Evolutionary conservation across 1,140 invertebrate species (phyloP).

Genomic region (Orchesella cincta): DNA sequence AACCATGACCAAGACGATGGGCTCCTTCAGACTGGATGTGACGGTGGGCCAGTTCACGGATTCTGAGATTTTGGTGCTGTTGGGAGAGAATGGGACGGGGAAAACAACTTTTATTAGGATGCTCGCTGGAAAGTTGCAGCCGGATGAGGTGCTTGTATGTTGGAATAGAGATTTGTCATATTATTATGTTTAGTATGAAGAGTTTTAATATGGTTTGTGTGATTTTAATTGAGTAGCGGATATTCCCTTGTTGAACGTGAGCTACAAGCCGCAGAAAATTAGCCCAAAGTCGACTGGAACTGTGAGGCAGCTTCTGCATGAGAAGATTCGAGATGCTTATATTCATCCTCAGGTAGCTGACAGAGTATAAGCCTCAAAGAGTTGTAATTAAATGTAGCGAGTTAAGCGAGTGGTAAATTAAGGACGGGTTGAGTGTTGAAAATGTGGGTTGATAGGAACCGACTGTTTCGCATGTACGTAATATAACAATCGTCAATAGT

Average conservation of each 20-base stretch:
- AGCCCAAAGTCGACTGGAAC: constrained; percentile 95
- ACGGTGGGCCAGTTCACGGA: constrained; percentile 94
- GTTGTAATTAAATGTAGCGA: too few relatives aligned
- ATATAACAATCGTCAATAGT: too few relatives aligned
- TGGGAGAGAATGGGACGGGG: constrained; percentile 99
- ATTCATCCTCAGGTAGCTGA: constrained; percentile 92
- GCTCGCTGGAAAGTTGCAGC: constrained; percentile 90
- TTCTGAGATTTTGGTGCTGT: constrained; percentile 96
- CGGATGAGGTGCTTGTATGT: constrained; percentile 80
- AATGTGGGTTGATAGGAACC: too few relatives aligned
- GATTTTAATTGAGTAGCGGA: constrained; percentile 61
- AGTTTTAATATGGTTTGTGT: neutral
- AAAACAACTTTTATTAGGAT: constrained; percentile 99
- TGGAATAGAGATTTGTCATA: too few relatives aligned
- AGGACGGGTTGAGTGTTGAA: too few relatives aligned
- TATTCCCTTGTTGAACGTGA: constrained; percentile 91
- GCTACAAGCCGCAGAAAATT: constrained; percentile 99
- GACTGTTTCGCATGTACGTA: too few relatives aligned
- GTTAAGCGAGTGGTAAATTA: too few relatives aligned
- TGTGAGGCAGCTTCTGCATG: constrained; percentile 87
- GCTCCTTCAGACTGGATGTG: constrained; percentile 79
- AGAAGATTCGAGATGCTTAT: constrained; percentile 96
- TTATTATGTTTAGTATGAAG: too few relatives aligned
- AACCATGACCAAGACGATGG: constrained; percentile 71
- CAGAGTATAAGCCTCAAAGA: too few relatives aligned